Conservation (phyloP, 2,113 vertebrate species). For the Eclectus roratus region DNA sequence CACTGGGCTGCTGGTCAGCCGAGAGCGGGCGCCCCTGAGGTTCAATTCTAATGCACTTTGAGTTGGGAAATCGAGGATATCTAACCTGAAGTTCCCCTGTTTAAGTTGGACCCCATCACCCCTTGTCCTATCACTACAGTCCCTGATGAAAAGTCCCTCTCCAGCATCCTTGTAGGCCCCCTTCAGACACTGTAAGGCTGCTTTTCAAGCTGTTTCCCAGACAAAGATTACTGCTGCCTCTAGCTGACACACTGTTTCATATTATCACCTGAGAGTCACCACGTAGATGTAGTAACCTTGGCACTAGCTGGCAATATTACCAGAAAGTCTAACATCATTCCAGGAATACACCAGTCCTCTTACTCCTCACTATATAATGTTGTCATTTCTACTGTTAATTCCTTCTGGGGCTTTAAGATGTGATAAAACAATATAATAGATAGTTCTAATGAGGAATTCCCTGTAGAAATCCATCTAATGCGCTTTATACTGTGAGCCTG, state of each 20-base stretch:
- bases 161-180: background rate
- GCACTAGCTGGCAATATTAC: background rate
- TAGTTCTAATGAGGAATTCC: background rate
- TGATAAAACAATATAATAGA: background rate
- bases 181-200: background rate
- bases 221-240: background rate
- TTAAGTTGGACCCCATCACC: too few relatives aligned
- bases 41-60: too few relatives aligned
- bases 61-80: too few relatives aligned
- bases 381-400: background rate
- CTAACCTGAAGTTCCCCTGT: too few relatives aligned
- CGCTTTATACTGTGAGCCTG: rapidly evolving
- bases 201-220: background rate
- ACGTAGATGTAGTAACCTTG: background rate
- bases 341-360: background rate
- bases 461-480: background rate
- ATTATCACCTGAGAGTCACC: background rate
- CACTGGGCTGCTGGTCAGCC: too few relatives aligned
- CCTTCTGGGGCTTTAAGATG: background rate
- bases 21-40: too few relatives aligned
- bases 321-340: background rate
- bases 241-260: background rate
- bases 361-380: rapidly evolving
- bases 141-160: background rate
- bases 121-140: too few relatives aligned